A percentile compares a stretch with the other conserved stretches of the same genome.
Evolutionary conservation across 2,888 invertebrate species (phyloP).

Genomic region (Andrena marginata): DNA sequence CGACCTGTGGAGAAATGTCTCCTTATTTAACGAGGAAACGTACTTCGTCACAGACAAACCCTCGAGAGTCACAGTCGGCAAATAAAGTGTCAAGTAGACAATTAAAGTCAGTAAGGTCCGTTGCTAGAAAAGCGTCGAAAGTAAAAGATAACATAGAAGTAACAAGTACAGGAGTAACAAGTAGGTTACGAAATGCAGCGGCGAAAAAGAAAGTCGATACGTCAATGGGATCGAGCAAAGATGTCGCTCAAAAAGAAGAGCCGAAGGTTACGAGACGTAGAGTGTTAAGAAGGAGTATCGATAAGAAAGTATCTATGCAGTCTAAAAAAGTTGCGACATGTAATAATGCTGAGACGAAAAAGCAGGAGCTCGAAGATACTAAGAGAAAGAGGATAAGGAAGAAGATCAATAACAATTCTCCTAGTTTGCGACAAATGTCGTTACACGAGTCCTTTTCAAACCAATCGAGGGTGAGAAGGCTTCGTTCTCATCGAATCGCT

Average conservation of each 20-base stretch:
- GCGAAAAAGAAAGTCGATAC: not conserved
- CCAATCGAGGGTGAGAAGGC: conserved; percentile 32
- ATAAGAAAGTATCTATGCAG: not conserved
- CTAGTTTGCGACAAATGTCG: conserved; percentile 52
- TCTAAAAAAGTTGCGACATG: not conserved
- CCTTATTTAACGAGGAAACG: conserved; percentile 31
- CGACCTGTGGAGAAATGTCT: conserved; percentile 14
- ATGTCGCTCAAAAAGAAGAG: not conserved
- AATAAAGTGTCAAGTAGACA: not conserved
- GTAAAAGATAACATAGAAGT: not conserved
- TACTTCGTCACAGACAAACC: not conserved
- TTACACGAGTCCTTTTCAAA: conserved; percentile 70
- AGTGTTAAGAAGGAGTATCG: not conserved
- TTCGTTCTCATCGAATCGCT: conserved; percentile 45
- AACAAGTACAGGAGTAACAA: not conserved
- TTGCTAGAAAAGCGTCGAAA: not conserved
- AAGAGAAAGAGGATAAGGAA: conserved; percentile 1
- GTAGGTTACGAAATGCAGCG: not conserved
- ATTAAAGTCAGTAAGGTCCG: not conserved
- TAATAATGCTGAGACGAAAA: conserved; percentile 4
- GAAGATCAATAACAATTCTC: conserved; percentile 13
- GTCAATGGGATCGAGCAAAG: not conserved
- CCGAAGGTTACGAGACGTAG: not conserved
- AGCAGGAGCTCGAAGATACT: not conserved
- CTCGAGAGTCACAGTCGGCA: not conserved